Percentiles rank a stretch among this genome's conserved stretches.
These are phyloP conservation scores for Dendrophyllia cribrosa DNA, from an alignment of 64 coral and sea anemone species.

Conservation along the genomic window DNA sequence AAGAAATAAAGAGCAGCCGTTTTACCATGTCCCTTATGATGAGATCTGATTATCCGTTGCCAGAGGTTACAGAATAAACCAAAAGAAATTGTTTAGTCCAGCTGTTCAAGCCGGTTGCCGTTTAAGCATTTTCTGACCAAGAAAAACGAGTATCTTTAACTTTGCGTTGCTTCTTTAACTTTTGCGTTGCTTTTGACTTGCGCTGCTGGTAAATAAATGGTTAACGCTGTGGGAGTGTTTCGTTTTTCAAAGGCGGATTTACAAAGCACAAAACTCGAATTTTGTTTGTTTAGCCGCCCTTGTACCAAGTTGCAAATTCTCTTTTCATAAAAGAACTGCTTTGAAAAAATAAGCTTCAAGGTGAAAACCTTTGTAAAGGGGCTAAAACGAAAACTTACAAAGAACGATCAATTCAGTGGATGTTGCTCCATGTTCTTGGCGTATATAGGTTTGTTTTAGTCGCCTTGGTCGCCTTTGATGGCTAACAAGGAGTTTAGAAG, in stretches of 20 bases:
- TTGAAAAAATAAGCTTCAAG: not conserved
- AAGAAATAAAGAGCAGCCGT: not conserved
- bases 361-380: not conserved
- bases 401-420: not conserved
- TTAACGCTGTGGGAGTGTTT: not conserved
- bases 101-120: not conserved
- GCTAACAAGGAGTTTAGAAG: constrained; percentile 6
- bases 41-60: constrained; percentile 3
- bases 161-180: not conserved
- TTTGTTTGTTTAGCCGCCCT: not conserved
- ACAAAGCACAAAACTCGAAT: not conserved
- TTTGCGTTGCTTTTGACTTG: not conserved
- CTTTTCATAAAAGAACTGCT: constrained; percentile 9
- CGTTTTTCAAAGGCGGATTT: not conserved
- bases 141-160: not conserved
- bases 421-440: not conserved
- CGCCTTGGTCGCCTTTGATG: not conserved
- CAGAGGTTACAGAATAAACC: constrained; percentile 17
- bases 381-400: no score
- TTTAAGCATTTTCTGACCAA: not conserved
- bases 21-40: constrained; percentile 17
- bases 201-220: no score
- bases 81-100: not conserved
- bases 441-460: not conserved
- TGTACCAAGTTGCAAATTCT: not conserved